Percentiles rank a stretch among this genome's conserved stretches.
phyloP scores from a whole-genome alignment of 1,140 invertebrate species.

The Manduca sexta region DNA sequence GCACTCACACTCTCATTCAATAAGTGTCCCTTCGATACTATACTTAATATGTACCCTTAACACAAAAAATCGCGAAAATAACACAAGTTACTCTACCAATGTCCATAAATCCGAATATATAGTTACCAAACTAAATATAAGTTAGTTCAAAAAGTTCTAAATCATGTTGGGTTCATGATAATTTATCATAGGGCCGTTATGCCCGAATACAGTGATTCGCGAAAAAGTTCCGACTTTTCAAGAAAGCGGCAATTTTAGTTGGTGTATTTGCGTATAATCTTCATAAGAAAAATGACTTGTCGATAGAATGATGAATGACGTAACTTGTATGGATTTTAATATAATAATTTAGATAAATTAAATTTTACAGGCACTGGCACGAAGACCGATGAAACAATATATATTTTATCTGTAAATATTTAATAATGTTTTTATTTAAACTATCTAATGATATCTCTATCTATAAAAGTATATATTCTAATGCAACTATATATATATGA shows the following conservation, averaged over 20 bases:
- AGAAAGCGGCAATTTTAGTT: slow-evolving; percentile 27
- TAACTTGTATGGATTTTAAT: slow-evolving; percentile 6
- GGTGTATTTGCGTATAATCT: slow-evolving; percentile 39
- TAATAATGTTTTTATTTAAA: not conserved
- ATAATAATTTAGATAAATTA: no score
- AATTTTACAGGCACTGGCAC: no score
- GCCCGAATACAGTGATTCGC: slow-evolving; percentile 36
- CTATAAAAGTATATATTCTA: not conserved
- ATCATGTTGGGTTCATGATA: slow-evolving; percentile 18
- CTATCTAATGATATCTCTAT: not conserved
- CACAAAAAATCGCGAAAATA: not conserved
- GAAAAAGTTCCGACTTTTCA: slow-evolving; percentile 45
- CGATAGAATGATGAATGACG: slow-evolving; percentile 41
- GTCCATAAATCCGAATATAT: not conserved
- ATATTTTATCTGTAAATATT: no score
- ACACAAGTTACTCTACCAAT: not conserved
- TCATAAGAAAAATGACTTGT: slow-evolving; percentile 45
- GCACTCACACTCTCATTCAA: no score
- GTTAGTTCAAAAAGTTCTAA: slow-evolving; percentile 5
- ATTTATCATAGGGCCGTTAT: slow-evolving; percentile 42
- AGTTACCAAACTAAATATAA: slow-evolving; percentile 8
- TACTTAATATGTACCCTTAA: not conserved
- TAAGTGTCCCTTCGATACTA: no score
- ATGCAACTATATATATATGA: not conserved
- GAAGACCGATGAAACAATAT: no score